A percentile compares a stretch with the other conserved stretches of the same genome.
phyloP scores from a whole-genome alignment of 2,888 invertebrate genomes.

The Eristalis intricaria region DNA sequence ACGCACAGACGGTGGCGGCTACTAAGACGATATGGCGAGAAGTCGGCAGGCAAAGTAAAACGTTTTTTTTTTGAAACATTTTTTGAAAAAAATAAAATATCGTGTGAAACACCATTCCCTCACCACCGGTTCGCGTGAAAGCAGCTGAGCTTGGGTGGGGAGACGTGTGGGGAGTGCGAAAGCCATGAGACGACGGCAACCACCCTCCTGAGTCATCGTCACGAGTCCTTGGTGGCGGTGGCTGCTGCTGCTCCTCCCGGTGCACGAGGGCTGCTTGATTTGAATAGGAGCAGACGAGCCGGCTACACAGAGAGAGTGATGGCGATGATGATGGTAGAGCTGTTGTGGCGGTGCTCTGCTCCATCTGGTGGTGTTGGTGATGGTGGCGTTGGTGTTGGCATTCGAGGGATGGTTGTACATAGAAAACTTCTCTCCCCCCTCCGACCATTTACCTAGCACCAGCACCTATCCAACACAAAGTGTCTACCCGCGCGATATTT shows the following conservation, averaged over 20 bases:
- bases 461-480: slow-evolving; percentile 69
- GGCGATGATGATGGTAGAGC: slow-evolving; percentile 28
- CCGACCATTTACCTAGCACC: slow-evolving; percentile 62
- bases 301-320: slow-evolving; percentile 59
- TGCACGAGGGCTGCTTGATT: slow-evolving; percentile 68
- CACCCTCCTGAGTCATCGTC: slow-evolving; percentile 71
- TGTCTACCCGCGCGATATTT: slow-evolving; percentile 68
- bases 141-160: background rate
- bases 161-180: slow-evolving; percentile 39
- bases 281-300: slow-evolving; percentile 71
- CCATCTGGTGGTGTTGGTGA: slow-evolving; percentile 7
- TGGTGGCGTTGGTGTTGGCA: slow-evolving; percentile 31
- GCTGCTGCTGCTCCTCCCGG: slow-evolving; percentile 41
- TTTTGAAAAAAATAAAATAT: slow-evolving; percentile 7
- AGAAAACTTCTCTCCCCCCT: slow-evolving; percentile 39
- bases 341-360: slow-evolving; percentile 33
- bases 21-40: slow-evolving; percentile 11
- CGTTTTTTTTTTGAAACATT: slow-evolving; percentile 8
- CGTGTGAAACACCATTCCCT: slow-evolving; percentile 63
- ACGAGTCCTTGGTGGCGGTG: slow-evolving; percentile 69
- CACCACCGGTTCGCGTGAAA: background rate
- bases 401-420: slow-evolving; percentile 47
- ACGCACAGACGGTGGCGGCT: slow-evolving; percentile 23
- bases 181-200: slow-evolving; percentile 56
- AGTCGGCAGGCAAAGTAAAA: slow-evolving; percentile 68